phyloP scores from a whole-genome alignment of 2,888 invertebrate species.

The Drosophila subsilvestris region DNA sequence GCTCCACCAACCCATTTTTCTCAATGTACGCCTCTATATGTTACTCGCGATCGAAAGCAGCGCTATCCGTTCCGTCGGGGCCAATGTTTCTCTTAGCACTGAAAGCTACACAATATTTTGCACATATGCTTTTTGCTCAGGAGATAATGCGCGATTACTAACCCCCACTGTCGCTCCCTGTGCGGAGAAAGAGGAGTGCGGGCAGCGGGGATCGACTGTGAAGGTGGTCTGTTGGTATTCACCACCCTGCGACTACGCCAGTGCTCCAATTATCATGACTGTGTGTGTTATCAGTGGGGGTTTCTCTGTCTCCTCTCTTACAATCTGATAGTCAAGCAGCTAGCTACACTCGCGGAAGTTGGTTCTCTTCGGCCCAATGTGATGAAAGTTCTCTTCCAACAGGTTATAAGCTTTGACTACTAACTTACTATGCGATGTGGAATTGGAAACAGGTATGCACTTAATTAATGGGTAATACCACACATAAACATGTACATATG shows the following conservation, averaged over 20 bases:
- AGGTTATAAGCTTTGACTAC: background rate
- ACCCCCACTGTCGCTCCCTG: background rate
- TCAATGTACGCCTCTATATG: background rate
- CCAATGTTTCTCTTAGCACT: conserved; percentile 20
- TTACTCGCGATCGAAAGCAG: background rate
- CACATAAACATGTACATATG: background rate
- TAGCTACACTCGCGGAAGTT: background rate
- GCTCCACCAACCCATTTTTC: conserved; percentile 39
- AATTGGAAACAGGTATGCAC: background rate
- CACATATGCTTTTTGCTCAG: background rate
- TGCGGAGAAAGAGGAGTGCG: background rate
- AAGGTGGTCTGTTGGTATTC: conserved; percentile 3
- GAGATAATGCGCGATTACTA: conserved; percentile 23
- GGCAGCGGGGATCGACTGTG: background rate
- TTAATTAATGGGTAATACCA: background rate
- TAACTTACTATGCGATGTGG: background rate
- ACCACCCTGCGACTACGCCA: conserved; percentile 2
- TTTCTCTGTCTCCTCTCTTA: background rate
- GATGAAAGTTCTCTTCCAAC: background rate
- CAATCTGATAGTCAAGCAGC: conserved; percentile 14
- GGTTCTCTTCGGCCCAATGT: background rate
- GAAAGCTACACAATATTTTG: conserved; percentile 11
- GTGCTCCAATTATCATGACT: background rate
- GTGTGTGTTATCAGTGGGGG: conserved; percentile 13
- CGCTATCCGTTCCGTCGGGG: conserved; percentile 8